These are phyloP conservation scores for Tortrix viridana DNA, from an alignment of 2,888 invertebrate species.

Conservation along the genomic window DNA sequence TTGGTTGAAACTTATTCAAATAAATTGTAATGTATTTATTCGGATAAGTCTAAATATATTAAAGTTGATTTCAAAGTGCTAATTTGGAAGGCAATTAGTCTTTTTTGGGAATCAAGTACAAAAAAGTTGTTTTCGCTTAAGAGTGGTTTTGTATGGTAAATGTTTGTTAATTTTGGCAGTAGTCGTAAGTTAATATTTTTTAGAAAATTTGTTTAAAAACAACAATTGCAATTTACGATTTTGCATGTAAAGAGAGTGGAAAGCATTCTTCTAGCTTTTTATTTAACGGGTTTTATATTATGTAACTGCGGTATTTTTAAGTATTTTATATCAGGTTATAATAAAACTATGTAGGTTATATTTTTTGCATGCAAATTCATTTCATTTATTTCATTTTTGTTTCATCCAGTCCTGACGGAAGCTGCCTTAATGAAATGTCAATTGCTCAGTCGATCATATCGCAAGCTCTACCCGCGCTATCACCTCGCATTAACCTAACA, in stretches of 20 bases:
- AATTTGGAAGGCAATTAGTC: background rate
- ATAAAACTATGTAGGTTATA: background rate
- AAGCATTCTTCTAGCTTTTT: constrained; percentile 75
- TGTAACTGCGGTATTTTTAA: constrained; percentile 39
- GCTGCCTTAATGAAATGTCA: constrained; percentile 81
- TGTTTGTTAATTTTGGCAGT: constrained; percentile 25
- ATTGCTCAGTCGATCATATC: constrained; percentile 83
- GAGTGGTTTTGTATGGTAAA: constrained; percentile 35
- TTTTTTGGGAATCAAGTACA: background rate
- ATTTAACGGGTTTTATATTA: constrained; percentile 33
- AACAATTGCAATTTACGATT: constrained; percentile 33
- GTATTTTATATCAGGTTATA: constrained; percentile 37
- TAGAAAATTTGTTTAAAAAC: constrained; percentile 43
- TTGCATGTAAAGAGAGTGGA: constrained; percentile 56
- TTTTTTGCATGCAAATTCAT: constrained; percentile 47
- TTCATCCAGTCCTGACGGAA: constrained; percentile 77
- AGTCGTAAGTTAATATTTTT: constrained; percentile 22
- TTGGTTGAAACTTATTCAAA: background rate
- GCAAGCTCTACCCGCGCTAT: constrained; percentile 80
- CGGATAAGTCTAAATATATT: too few relatives aligned
- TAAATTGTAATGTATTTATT: background rate
- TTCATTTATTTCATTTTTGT: constrained; percentile 53
- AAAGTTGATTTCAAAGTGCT: too few relatives aligned
- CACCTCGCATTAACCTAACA: constrained; percentile 72
- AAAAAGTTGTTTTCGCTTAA: constrained; percentile 25